Evolutionary conservation across 2,113 vertebrate species (phyloP).

Genomic region (Dicrurus megarhynchus): DNA sequence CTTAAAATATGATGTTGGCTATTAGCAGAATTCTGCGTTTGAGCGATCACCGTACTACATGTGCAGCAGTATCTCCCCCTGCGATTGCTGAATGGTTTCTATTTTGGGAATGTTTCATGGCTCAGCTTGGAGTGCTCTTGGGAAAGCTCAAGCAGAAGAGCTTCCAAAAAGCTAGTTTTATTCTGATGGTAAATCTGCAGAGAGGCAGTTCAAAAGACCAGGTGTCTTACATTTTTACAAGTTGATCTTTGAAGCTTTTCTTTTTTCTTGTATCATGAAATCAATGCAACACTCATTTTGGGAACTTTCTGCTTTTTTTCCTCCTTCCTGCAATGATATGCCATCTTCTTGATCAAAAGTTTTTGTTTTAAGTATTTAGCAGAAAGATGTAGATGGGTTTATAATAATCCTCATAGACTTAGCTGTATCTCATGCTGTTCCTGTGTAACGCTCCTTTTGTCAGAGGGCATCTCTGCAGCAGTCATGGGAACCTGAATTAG

Average conservation of each 20-base stretch:
- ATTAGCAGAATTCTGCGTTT: neutral
- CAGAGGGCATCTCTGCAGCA: neutral
- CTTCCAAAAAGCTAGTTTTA: neutral
- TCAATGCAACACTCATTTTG: neutral
- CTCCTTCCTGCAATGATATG: neutral
- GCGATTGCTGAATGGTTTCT: slow-evolving; percentile 24
- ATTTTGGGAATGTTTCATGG: slow-evolving; percentile 23
- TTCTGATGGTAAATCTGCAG: neutral
- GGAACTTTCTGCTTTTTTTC: neutral
- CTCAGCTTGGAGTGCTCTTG: slow-evolving; percentile 18
- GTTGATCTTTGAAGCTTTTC: neutral
- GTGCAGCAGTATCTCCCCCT: neutral
- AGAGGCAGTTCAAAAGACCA: slow-evolving; percentile 6
- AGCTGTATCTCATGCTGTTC: neutral
- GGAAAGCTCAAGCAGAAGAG: neutral
- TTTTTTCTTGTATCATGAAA: neutral
- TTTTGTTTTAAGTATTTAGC: neutral
- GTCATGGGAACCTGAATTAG: neutral
- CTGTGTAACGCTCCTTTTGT: neutral
- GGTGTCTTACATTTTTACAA: neutral
- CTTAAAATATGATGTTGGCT: neutral
- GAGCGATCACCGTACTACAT: neutral
- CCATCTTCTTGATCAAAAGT: neutral
- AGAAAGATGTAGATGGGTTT: neutral
- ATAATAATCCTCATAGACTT: neutral